Evolutionary conservation across 2,888 invertebrate species (phyloP), one percentile per base, ranked within the genome.

Genomic region (Amiota communis): DNA sequence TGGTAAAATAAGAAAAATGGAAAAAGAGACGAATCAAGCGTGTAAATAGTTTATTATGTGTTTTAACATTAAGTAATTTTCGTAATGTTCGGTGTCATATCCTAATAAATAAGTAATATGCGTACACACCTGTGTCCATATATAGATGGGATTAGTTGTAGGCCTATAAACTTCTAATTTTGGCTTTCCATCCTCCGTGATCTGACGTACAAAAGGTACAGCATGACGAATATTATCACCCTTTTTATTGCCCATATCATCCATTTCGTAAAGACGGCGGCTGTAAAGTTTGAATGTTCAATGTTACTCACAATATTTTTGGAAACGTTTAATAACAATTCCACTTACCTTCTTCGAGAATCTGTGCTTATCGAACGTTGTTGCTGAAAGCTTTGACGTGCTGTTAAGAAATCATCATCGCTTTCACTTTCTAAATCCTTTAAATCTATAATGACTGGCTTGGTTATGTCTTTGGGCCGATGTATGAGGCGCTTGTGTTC

Each of bases 291-390:
- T 2, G 6, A 2, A 36, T 4, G 36, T 71, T 75, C 67, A 74
- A 61, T 76, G 49, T 71, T 73, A 73, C 64, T 9, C 17, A 11
- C 53, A 64, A 36, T 70, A 47, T 71, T 49, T 74, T 51, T 15
- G 53, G 70, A 70, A 71, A 64, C 72, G 63, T 53, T 75, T 63
- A 15, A n/a, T 4, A 53, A 4, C 6, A 57, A 36, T 12, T 64
- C 13, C 13, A 75, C 72, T 77, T 78, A 90, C 90, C 89, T 93
- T 80, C 92, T 92, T 79, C 92, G 92, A 88, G 92, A 92, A 77
- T 93, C 93, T 82, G 92, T 89, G 87, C 93, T 93, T 76, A 92
- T 91, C 81, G 92, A 92, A 72, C 92, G 91, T 76, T 92, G 90
- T 81, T 93, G 92, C 84, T 93, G 93, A 83, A 93, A 93, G 83